A percentile compares a stretch with the other conserved stretches of the same genome.
Conservation (phyloP, 2,797 vertebrate genomes). For the Paguma larvata region DNA sequence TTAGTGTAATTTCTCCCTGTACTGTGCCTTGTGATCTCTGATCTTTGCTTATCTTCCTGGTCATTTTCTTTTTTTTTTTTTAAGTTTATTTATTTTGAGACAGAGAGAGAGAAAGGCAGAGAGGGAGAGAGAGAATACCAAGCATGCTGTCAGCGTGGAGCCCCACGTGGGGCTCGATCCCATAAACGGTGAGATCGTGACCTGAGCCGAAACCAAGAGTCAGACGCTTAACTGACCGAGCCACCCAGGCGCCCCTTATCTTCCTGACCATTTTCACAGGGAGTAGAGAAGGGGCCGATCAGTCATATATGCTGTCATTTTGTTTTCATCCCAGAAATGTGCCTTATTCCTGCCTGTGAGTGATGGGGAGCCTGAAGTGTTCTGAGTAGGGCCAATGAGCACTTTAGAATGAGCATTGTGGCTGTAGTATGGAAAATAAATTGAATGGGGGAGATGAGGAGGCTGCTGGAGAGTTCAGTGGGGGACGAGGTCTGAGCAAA, state of each 20-base stretch:
- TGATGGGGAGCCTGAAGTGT: not conserved
- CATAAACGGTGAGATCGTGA: no score
- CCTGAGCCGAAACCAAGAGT: no score
- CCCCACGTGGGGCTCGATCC: no score
- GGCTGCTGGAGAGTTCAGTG: not conserved
- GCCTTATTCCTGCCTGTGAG: not conserved
- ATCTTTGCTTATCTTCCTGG: conserved; percentile 29
- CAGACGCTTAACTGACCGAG: no score
- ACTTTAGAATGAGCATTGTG: not conserved
- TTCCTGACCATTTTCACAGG: not conserved
- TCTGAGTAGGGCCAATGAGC: not conserved
- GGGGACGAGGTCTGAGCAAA: not conserved
- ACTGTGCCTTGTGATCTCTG: conserved; percentile 44
- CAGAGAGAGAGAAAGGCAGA: no score
- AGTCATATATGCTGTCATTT: not conserved
- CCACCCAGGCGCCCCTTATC: not conserved
- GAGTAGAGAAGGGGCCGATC: not conserved
- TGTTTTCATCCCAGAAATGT: not conserved
- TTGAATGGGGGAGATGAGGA: not conserved
- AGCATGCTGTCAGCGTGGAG: no score
- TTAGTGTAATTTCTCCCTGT: not conserved
- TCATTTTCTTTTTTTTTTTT: not conserved
- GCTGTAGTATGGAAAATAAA: not conserved
- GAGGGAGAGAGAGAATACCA: no score
- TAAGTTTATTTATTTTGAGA: no score